These are phyloP conservation scores for Spodoptera litura DNA, from an alignment of 1,140 invertebrate species.

Conservation along the genomic window DNA sequence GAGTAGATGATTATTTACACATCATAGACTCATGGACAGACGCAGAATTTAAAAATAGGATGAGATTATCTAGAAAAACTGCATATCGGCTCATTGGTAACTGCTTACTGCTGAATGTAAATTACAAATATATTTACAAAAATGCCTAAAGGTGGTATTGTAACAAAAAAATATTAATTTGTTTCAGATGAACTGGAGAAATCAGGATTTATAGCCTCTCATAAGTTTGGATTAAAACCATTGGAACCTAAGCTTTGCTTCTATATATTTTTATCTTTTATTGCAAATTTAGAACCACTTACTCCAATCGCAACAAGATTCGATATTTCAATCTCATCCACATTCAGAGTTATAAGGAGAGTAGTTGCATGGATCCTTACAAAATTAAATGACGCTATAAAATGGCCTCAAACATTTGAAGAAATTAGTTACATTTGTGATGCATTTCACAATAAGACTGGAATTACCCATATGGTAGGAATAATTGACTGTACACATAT, in stretches of 20 bases:
- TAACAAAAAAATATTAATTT: slow-evolving; percentile 36
- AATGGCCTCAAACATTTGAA: slow-evolving; percentile 68
- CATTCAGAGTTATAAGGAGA: slow-evolving; percentile 71
- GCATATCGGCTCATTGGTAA: slow-evolving; percentile 65
- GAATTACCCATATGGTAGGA: slow-evolving; percentile 67
- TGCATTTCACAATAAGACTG: slow-evolving; percentile 63
- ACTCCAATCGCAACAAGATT: slow-evolving; percentile 73
- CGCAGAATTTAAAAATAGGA: slow-evolving; percentile 65
- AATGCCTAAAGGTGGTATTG: too few relatives aligned
- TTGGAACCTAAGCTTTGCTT: slow-evolving; percentile 73
- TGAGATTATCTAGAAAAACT: slow-evolving; percentile 65
- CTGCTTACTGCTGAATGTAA: too few relatives aligned
- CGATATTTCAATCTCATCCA: slow-evolving; percentile 78
- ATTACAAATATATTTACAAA: slow-evolving; percentile 29
- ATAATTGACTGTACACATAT: slow-evolving; percentile 72
- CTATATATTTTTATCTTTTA: slow-evolving; percentile 75
- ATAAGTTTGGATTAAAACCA: slow-evolving; percentile 73
- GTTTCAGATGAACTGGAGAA: slow-evolving; percentile 69
- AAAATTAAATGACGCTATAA: slow-evolving; percentile 71
- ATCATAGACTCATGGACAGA: slow-evolving; percentile 73
- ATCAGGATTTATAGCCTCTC: slow-evolving; percentile 70
- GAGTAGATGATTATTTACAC: slow-evolving; percentile 71
- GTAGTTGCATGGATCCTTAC: slow-evolving; percentile 73
- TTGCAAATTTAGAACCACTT: slow-evolving; percentile 68
- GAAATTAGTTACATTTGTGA: slow-evolving; percentile 65